phyloP scores from a whole-genome alignment of 2,797 vertebrate genomes.

The Pampus argenteus region DNA sequence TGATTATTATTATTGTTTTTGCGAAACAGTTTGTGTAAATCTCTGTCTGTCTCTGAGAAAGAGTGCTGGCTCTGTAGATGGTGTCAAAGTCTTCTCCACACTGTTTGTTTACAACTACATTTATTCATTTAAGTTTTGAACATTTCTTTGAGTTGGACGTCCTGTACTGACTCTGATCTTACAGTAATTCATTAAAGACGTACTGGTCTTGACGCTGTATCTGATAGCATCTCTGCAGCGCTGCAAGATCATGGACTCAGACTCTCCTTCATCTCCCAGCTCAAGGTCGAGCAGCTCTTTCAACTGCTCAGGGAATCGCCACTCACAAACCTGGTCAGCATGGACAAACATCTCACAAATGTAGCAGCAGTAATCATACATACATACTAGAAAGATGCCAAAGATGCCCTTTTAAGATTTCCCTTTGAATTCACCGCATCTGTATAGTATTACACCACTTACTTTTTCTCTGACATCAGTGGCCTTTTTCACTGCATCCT shows the following conservation, averaged over 20 bases:
- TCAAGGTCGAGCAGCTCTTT: conserved; percentile 88
- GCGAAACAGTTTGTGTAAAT: too few relatives aligned
- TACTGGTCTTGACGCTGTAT: conserved; percentile 92
- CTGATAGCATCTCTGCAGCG: conserved; percentile 87
- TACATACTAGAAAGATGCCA: background rate
- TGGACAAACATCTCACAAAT: background rate
- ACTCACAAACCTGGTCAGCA: conserved; percentile 88
- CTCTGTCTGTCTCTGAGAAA: too few relatives aligned
- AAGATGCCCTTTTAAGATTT: too few relatives aligned
- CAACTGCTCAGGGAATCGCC: conserved; percentile 84
- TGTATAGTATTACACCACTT: too few relatives aligned
- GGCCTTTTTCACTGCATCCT: conserved; percentile 86
- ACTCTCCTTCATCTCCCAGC: conserved; percentile 84
- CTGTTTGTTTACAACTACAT: background rate
- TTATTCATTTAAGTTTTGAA: background rate
- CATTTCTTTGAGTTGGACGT: background rate
- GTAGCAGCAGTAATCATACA: too few relatives aligned
- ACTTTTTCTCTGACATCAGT: conserved; percentile 87
- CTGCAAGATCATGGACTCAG: conserved; percentile 83
- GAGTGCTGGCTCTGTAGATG: background rate
- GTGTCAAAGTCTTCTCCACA: too few relatives aligned
- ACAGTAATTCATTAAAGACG: conserved; percentile 34
- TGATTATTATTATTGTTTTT: too few relatives aligned
- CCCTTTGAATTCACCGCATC: background rate
- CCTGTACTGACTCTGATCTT: background rate